These are phyloP conservation scores for Drepana arcuata DNA, from an alignment of 1,140 invertebrate genomes.

Conservation along the genomic window DNA sequence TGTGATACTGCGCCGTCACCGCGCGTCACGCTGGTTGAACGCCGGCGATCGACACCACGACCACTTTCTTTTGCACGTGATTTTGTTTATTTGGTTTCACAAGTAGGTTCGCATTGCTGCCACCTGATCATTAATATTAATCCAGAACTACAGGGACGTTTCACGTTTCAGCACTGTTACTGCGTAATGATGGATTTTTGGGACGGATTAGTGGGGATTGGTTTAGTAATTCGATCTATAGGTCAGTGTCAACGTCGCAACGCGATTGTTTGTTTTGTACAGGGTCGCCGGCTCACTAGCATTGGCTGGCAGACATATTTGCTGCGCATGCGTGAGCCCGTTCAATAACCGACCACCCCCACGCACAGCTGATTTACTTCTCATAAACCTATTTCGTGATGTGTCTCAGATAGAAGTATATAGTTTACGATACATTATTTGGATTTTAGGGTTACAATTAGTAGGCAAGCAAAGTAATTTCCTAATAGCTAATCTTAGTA, in stretches of 20 bases:
- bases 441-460: too few species aligned
- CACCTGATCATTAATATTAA: too few species aligned
- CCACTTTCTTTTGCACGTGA: slow-evolving; percentile 60
- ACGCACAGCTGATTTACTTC: slow-evolving; percentile 44
- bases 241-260: slow-evolving; percentile 45
- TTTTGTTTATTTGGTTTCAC: slow-evolving; percentile 32
- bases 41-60: slow-evolving; percentile 25
- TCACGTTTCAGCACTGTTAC: too few species aligned
- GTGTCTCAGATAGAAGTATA: too few species aligned
- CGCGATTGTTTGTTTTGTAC: slow-evolving; percentile 55
- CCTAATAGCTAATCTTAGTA: too few species aligned
- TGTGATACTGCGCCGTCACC: slow-evolving; percentile 35
- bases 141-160: too few species aligned
- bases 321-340: slow-evolving; percentile 50
- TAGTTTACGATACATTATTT: too few species aligned
- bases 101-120: too few species aligned
- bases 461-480: too few species aligned
- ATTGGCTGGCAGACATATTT: slow-evolving; percentile 14
- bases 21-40: slow-evolving; percentile 41
- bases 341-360: slow-evolving; percentile 48
- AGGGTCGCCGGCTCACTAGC: slow-evolving; percentile 28
- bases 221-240: slow-evolving; percentile 17
- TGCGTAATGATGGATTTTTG: too few species aligned
- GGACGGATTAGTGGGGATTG: slow-evolving; percentile 5
- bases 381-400: too few species aligned